phyloP scores from a whole-genome alignment of 2,888 invertebrate genomes.

The Mechanitis mazaeus region DNA sequence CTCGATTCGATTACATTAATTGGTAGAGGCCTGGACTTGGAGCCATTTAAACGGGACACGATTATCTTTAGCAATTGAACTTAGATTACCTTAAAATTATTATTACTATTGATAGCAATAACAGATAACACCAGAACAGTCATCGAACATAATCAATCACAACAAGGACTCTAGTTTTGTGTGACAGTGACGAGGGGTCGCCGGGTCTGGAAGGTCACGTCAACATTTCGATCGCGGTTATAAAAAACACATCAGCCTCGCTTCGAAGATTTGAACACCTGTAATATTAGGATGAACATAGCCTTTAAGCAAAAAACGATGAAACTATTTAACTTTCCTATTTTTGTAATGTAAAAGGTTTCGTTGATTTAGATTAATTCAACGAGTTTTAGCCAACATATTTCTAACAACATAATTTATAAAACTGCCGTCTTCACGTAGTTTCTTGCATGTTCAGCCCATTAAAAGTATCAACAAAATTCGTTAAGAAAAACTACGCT shows the following conservation, averaged over 20 bases:
- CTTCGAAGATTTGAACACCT: background rate
- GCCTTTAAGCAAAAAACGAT: too few species aligned
- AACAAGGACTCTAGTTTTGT: background rate
- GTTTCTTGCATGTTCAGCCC: constrained; percentile 18
- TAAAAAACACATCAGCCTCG: background rate
- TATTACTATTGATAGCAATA: background rate
- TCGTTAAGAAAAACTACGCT: constrained; percentile 52
- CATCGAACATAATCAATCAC: background rate
- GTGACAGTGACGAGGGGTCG: constrained; percentile 5
- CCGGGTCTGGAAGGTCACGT: background rate
- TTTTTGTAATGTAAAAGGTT: too few species aligned
- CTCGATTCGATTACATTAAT: constrained; percentile 5
- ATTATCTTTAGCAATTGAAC: background rate
- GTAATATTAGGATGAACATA: background rate
- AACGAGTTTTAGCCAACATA: background rate
- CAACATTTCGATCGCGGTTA: background rate
- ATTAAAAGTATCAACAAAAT: constrained; percentile 35
- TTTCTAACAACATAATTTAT: constrained; percentile 3
- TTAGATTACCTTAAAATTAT: background rate
- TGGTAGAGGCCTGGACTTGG: background rate
- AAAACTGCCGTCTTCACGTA: constrained; percentile 1
- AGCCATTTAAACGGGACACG: background rate
- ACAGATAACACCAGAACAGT: background rate
- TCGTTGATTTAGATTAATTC: background rate
- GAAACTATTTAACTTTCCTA: too few species aligned